Conservation (phyloP, 2,113 vertebrate genomes). For the Cygnus buccinator region DNA sequence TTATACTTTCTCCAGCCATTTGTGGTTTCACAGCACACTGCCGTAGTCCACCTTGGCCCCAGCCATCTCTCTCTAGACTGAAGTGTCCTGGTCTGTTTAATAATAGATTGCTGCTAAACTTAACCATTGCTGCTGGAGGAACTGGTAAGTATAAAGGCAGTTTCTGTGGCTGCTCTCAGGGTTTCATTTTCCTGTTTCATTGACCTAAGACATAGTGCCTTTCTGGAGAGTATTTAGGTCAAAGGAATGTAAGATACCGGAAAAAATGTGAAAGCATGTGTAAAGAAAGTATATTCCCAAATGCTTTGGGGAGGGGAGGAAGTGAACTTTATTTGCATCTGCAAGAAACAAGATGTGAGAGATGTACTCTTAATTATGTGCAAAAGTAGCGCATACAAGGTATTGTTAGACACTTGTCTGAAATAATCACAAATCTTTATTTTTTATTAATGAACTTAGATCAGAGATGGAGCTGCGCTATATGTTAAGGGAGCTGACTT, state of each 20-base stretch:
- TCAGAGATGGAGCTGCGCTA: neutral
- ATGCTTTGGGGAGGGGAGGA: neutral
- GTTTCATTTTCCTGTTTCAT: constrained; percentile 9
- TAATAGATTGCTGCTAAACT: constrained; percentile 43
- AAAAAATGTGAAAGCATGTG: neutral
- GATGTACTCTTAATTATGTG: neutral
- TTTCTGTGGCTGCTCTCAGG: neutral
- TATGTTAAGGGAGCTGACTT: neutral
- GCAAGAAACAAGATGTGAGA: neutral
- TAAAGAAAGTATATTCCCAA: neutral
- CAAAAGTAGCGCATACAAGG: neutral
- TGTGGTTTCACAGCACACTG: neutral
- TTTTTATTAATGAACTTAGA: constrained; percentile 13
- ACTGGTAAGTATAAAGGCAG: neutral
- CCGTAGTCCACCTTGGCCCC: neutral
- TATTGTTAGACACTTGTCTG: neutral
- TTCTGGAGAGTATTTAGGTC: neutral
- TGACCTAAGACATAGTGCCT: constrained; percentile 3
- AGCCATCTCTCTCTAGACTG: neutral
- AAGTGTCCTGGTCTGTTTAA: neutral
- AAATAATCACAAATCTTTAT: neutral
- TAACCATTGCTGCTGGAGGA: neutral
- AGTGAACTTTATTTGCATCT: neutral
- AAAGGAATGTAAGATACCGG: neutral
- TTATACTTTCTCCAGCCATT: neutral